Percentiles rank a stretch among this genome's conserved stretches.
phyloP scores from a whole-genome alignment of 2,888 invertebrate genomes.

The Andrena minutula region DNA sequence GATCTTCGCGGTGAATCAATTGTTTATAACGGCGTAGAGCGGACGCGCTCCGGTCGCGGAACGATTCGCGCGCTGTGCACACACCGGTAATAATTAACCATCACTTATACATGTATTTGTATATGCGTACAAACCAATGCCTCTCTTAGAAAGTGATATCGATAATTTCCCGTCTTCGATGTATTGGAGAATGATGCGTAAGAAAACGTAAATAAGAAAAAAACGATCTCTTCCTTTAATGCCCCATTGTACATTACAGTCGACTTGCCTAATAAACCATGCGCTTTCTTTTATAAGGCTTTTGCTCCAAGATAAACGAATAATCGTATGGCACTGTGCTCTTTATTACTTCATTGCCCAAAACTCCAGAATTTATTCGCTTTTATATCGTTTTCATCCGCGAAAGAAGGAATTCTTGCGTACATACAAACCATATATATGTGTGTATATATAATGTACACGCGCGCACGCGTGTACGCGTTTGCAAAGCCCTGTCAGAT shows the following conservation, averaged over 20 bases:
- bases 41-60: conserved; percentile 13
- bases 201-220: conserved; percentile 32
- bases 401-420: conserved; percentile 9
- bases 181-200: conserved; percentile 22
- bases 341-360: conserved; percentile 2
- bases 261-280: not conserved
- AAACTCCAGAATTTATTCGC: not conserved
- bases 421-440: conserved; percentile 24
- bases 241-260: conserved; percentile 12
- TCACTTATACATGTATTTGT: conserved; percentile 25
- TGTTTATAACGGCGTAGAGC: conserved; percentile 37
- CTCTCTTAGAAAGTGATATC: conserved; percentile 17
- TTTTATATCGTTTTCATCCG: conserved; percentile 6
- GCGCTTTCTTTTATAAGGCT: conserved; percentile 9
- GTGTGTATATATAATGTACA: conserved; percentile 2
- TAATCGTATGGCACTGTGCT: conserved; percentile 19
- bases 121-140: conserved; percentile 38
- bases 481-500: conserved; percentile 38
- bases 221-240: conserved; percentile 30
- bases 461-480: conserved; percentile 2
- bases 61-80: conserved; percentile 47
- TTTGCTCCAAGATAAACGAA: conserved; percentile 5
- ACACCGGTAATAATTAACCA: conserved; percentile 41
- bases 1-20: conserved; percentile 42
- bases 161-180: conserved; percentile 33